Conservation (phyloP, 2,888 invertebrate genomes). For the Polydrusus cervinus region DNA sequence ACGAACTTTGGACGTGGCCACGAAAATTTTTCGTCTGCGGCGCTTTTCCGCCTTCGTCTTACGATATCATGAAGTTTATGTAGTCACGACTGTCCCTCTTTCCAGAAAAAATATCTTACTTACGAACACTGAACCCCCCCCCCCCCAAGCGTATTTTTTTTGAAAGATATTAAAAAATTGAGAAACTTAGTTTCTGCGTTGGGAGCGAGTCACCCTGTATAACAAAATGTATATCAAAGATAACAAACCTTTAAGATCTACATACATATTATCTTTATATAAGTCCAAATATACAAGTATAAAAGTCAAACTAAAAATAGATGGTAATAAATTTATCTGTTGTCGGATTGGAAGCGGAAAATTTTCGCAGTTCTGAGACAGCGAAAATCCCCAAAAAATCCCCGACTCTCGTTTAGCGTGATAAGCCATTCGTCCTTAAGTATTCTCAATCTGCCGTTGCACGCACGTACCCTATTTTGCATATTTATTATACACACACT, state of each 20-base stretch:
- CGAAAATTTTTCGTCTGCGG: no score
- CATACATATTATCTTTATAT: no score
- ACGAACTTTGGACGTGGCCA: no score
- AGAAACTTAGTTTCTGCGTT: not conserved
- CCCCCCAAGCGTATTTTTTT: no score
- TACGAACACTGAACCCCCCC: no score
- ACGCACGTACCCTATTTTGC: constrained; percentile 31
- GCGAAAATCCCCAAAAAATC: constrained; percentile 20
- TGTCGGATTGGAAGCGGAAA: not conserved
- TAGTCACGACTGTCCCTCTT: no score
- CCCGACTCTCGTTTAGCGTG: constrained; percentile 26
- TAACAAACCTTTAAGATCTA: not conserved
- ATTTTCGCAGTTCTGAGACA: constrained; percentile 18
- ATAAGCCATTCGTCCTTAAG: constrained; percentile 16
- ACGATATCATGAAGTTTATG: no score
- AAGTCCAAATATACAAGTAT: not conserved
- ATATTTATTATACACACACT: constrained; percentile 24
- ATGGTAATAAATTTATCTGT: constrained; percentile 20
- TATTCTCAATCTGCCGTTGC: constrained; percentile 8
- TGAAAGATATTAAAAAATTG: no score
- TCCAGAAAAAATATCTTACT: no score
- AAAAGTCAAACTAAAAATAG: constrained; percentile 12
- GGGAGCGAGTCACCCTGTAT: not conserved
- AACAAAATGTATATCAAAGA: not conserved
- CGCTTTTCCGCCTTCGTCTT: no score